Conservation (phyloP, 2,888 invertebrate genomes). For the Tetragnatha montana region DNA sequence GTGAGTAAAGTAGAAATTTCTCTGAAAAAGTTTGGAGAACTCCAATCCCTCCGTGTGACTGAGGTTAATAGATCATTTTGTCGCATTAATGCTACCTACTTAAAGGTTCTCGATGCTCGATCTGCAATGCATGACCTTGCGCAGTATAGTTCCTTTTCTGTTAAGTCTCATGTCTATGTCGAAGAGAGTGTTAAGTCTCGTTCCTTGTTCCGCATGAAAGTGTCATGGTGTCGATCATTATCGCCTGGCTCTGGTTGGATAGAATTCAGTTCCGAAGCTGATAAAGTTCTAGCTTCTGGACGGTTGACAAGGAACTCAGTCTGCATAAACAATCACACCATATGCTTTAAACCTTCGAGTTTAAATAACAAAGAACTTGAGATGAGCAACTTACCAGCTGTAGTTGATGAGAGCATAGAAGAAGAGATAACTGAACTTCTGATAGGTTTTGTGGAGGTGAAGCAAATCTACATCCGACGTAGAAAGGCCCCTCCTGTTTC, state of each 20-base stretch:
- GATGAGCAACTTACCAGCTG: slow-evolving; percentile 51
- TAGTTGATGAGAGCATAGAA: slow-evolving; percentile 14
- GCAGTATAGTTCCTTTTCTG: slow-evolving; percentile 3
- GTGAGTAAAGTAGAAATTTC: slow-evolving; percentile 9
- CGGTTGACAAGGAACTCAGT: slow-evolving; percentile 28
- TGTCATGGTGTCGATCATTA: slow-evolving; percentile 42
- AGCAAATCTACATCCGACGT: slow-evolving; percentile 16
- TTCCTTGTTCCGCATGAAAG: slow-evolving; percentile 35
- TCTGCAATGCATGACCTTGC: slow-evolving; percentile 29
- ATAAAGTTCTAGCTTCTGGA: slow-evolving; percentile 48
- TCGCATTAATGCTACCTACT: slow-evolving; percentile 32
- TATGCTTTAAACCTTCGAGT: slow-evolving; percentile 34
- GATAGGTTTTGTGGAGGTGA: not conserved
- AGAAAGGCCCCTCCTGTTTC: not conserved
- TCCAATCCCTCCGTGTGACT: slow-evolving; percentile 7
- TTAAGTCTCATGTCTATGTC: slow-evolving; percentile 1
- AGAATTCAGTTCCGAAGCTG: slow-evolving; percentile 38
- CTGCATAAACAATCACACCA: slow-evolving; percentile 35
- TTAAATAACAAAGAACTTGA: slow-evolving; percentile 15
- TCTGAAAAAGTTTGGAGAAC: slow-evolving; percentile 25
- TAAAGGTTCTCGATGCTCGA: slow-evolving; percentile 39
- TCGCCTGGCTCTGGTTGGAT: slow-evolving; percentile 51
- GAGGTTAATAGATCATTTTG: not conserved
- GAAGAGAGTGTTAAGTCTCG: slow-evolving; percentile 3
- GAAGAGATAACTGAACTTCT: not conserved